Conservation (phyloP, 2,797 vertebrate genomes). For the Cyclopterus lumpus region DNA sequence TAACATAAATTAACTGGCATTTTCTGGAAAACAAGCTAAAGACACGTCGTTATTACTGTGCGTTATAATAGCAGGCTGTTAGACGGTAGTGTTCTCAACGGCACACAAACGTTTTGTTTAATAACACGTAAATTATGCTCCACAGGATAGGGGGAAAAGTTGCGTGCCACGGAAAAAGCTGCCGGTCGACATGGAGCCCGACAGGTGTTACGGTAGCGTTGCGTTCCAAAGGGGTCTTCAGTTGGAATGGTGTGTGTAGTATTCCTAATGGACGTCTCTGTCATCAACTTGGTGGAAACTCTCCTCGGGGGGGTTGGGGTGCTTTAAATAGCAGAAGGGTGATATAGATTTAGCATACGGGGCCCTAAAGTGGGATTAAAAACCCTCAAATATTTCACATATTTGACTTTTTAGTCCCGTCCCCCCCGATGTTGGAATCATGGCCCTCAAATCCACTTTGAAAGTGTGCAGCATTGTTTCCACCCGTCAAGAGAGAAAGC, state of each 20-base stretch:
- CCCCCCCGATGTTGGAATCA: constrained; percentile 5
- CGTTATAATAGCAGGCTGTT: background rate
- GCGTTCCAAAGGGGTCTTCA: background rate
- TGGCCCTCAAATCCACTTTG: background rate
- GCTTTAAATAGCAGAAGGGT: constrained; percentile 34
- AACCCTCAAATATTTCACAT: background rate
- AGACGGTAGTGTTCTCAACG: background rate
- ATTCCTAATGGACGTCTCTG: constrained; percentile 5
- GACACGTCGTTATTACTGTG: background rate
- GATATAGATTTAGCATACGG: constrained; percentile 14
- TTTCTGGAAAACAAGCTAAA: background rate
- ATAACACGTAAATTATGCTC: background rate
- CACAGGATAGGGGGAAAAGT: background rate
- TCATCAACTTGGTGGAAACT: constrained; percentile 26
- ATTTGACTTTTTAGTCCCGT: constrained; percentile 13
- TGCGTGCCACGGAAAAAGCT: background rate
- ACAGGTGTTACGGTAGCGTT: constrained; percentile 5
- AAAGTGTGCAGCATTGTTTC: background rate
- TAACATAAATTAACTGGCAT: background rate
- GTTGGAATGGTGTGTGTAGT: background rate
- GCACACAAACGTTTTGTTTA: background rate
- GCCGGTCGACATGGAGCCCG: background rate
- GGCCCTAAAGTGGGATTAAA: constrained; percentile 7
- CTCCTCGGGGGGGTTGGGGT: background rate
- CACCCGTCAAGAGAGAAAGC: background rate